These are phyloP conservation scores for Keiferia lycopersicella DNA, from an alignment of 2,888 invertebrate genomes.

Conservation along the genomic window DNA sequence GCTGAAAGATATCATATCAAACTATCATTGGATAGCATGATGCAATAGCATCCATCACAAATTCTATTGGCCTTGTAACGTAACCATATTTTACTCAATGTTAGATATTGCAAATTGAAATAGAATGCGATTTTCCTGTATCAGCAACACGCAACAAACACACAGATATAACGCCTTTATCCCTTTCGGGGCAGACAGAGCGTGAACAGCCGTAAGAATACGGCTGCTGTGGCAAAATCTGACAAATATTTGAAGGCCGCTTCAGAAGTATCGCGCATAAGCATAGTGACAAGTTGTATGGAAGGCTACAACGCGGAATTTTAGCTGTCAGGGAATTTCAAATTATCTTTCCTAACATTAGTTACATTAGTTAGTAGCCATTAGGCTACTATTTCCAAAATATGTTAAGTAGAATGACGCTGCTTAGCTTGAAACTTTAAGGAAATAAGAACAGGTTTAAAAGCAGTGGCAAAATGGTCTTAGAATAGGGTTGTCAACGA, in stretches of 20 bases:
- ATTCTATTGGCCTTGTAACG: background rate
- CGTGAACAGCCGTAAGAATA: no score
- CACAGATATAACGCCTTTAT: no score
- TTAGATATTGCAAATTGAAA: background rate
- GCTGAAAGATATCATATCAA: background rate
- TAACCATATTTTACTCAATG: background rate
- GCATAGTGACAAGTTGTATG: no score
- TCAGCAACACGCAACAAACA: background rate
- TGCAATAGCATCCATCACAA: background rate
- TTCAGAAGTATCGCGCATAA: no score
- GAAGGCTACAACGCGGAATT: no score
- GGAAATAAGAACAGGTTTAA: background rate
- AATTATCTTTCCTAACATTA: no score
- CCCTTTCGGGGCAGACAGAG: no score
- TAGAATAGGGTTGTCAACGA: no score
- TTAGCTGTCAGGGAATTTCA: no score
- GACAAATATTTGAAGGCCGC: no score
- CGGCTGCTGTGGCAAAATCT: no score
- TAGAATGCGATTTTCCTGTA: background rate
- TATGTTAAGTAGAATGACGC: background rate
- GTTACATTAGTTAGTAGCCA: no score
- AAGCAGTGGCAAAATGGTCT: background rate
- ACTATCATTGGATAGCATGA: conserved; percentile 5
- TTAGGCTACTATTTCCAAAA: background rate
- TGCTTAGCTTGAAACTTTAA: background rate